phyloP scores from a whole-genome alignment of 2,797 vertebrate genomes.

The Ctenopoma multispine region DNA sequence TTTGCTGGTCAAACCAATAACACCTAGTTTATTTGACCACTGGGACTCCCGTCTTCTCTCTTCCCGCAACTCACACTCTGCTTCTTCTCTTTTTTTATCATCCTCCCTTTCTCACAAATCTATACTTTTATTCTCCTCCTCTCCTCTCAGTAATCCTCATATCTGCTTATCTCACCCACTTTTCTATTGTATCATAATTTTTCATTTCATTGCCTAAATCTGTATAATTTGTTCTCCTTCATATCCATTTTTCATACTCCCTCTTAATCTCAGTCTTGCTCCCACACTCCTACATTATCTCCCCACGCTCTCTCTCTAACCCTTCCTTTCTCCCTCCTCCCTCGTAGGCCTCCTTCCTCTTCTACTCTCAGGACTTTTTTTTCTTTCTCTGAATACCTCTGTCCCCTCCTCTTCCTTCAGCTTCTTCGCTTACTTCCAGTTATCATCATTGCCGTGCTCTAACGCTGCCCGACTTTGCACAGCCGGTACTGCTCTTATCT shows the following conservation, averaged over 20 bases:
- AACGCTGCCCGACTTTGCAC: constrained; percentile 58
- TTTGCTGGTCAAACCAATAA: constrained; percentile 77
- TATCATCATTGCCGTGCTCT: constrained; percentile 41
- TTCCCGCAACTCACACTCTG: neutral
- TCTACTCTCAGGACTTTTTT: constrained; percentile 30
- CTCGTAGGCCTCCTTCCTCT: constrained; percentile 27
- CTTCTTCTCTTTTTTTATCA: neutral
- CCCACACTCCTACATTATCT: constrained; percentile 54
- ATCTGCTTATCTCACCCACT: constrained; percentile 51
- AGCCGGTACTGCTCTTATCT: constrained; percentile 73
- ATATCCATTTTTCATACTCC: constrained; percentile 40
- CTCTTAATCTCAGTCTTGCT: constrained; percentile 66
- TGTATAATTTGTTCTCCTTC: constrained; percentile 58
- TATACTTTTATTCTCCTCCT: constrained; percentile 19
- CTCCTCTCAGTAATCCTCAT: constrained; percentile 45
- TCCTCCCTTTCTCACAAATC: constrained; percentile 6
- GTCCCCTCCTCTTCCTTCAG: constrained; percentile 12
- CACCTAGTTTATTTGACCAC: constrained; percentile 68
- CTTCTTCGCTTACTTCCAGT: constrained; percentile 39
- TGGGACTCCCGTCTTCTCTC: constrained; percentile 43
- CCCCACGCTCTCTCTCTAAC: constrained; percentile 8
- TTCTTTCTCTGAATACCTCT: constrained; percentile 47
- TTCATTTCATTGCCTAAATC: constrained; percentile 56
- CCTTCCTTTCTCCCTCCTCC: neutral
- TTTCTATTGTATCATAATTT: constrained; percentile 54